phyloP scores from a whole-genome alignment of 2,797 vertebrate genomes.

The Podargus strigoides region DNA sequence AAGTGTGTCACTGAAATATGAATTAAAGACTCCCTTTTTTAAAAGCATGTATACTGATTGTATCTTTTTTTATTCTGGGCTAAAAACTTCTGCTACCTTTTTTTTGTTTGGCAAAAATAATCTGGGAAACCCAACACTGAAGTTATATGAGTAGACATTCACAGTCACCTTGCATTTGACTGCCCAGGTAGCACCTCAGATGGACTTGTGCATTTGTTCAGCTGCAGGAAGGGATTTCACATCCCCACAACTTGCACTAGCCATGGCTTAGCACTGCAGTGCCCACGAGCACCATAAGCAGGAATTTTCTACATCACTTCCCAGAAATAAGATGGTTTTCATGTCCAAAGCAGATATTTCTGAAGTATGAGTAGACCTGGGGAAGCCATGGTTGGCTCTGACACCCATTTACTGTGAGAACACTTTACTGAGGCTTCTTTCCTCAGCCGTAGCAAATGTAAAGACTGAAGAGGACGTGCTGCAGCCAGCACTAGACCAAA shows the following conservation, averaged over 20 bases:
- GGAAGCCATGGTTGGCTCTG: background rate
- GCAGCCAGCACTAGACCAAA: background rate
- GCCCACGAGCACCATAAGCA: rapidly evolving
- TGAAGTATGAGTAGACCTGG: background rate
- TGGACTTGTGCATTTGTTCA: background rate
- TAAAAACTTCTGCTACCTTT: background rate
- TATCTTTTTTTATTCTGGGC: background rate
- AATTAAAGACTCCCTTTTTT: background rate
- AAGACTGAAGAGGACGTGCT: background rate
- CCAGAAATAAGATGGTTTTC: background rate
- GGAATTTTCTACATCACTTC: background rate
- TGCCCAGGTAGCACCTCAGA: background rate
- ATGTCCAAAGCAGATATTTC: background rate
- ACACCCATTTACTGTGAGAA: background rate
- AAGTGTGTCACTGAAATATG: background rate
- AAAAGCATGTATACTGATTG: background rate
- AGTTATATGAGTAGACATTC: rapidly evolving
- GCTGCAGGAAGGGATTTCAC: background rate
- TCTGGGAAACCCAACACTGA: background rate
- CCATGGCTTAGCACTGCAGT: background rate
- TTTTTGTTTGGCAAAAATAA: background rate
- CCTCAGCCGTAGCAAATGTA: background rate
- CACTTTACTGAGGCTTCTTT: background rate
- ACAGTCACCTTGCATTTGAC: background rate
- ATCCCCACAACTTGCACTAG: background rate